Conservation (phyloP, 1,140 invertebrate genomes). For the Drosophila santomea region DNA sequence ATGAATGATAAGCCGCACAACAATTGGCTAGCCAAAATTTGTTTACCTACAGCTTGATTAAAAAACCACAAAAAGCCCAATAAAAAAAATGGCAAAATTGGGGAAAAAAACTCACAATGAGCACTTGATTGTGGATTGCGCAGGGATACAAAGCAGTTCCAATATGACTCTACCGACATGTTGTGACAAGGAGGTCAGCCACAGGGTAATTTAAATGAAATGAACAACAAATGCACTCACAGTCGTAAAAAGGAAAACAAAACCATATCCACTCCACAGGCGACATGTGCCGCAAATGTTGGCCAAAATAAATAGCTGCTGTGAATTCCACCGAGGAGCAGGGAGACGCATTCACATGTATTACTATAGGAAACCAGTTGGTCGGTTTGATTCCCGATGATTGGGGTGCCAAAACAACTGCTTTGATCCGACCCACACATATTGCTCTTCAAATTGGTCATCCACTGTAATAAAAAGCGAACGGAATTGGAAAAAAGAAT, state of each 20-base stretch:
- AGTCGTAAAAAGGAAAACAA: constrained; percentile 57
- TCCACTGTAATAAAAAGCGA: constrained; percentile 66
- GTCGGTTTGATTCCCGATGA: constrained; percentile 36
- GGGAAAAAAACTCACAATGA: constrained; percentile 58
- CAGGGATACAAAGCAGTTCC: constrained; percentile 63
- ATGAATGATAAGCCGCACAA: constrained; percentile 5
- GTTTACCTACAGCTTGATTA: constrained; percentile 78
- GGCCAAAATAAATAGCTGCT: constrained; percentile 70
- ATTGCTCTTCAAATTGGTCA: constrained; percentile 81
- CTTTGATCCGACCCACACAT: constrained; percentile 26
- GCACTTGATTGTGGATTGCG: constrained; percentile 65
- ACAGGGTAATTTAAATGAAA: constrained; percentile 83
- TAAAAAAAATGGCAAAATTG: constrained; percentile 10
- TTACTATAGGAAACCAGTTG: constrained; percentile 22
- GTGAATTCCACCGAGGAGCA: constrained; percentile 63
- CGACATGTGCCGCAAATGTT: constrained; percentile 77
- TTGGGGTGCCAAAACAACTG: constrained; percentile 20
- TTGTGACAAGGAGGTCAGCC: constrained; percentile 76
- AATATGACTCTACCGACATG: constrained; percentile 73
- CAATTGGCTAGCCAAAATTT: constrained; percentile 50
- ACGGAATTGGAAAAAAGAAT: constrained; percentile 23
- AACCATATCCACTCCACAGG: constrained; percentile 42
- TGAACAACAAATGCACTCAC: constrained; percentile 76
- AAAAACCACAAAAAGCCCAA: constrained; percentile 73
- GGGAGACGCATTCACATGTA: not conserved